Conservation (phyloP, 2,113 vertebrate genomes). For the Orcinus orca region DNA sequence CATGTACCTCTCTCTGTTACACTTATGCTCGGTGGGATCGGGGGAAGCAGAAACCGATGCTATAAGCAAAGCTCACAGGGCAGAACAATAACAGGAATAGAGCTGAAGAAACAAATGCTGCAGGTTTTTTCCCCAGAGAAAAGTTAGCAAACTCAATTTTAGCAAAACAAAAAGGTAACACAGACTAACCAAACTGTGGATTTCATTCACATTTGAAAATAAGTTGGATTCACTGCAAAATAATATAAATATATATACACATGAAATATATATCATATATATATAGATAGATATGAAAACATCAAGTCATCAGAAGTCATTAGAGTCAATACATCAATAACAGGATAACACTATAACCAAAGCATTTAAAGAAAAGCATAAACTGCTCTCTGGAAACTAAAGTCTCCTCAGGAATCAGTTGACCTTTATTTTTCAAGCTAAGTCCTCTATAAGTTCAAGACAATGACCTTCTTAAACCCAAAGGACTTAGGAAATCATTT, state of each 20-base stretch:
- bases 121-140: not conserved
- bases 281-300: not conserved
- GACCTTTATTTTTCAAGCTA: not conserved
- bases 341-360: not conserved
- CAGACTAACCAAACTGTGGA: not conserved
- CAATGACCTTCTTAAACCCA: not conserved
- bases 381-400: not conserved
- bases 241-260: not conserved
- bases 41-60: not conserved
- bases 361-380: not conserved
- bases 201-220: slow-evolving; percentile 20
- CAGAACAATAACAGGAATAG: not conserved
- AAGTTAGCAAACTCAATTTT: slow-evolving; percentile 33
- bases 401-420: not conserved
- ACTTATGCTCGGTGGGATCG: not conserved
- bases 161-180: slow-evolving; percentile 31
- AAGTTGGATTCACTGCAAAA: not conserved
- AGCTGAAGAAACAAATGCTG: not conserved
- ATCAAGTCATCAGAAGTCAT: not conserved
- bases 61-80: not conserved
- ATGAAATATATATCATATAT: not conserved
- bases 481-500: slow-evolving; percentile 7
- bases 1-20: not conserved
- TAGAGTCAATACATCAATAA: not conserved
- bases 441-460: not conserved